A percentile compares a stretch with the other conserved stretches of the same genome.
phyloP scores from a whole-genome alignment of 2,797 vertebrate species.

The Tokudaia tokunoshimensis region DNA sequence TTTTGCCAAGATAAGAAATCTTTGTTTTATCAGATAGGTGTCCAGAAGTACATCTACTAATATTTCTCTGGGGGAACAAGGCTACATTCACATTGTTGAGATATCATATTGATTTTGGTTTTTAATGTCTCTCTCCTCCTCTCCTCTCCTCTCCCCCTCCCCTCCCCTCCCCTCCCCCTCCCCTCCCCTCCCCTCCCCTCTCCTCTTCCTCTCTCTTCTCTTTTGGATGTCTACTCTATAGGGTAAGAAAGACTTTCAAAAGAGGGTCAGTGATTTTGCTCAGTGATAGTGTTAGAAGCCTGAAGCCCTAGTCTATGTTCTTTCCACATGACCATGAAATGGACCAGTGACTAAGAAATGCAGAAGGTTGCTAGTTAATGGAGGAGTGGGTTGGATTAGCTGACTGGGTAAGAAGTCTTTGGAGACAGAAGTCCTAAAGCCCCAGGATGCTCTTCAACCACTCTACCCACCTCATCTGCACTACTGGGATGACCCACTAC shows the following conservation, averaged over 20 bases:
- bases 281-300: background rate
- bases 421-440: background rate
- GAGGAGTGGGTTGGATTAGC: background rate
- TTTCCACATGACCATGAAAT: background rate
- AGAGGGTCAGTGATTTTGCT: background rate
- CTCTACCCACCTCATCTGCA: no score
- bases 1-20: background rate
- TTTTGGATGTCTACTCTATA: background rate
- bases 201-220: background rate
- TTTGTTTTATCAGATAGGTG: background rate
- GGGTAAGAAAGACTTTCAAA: background rate
- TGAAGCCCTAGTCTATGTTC: background rate
- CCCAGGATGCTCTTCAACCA: background rate
- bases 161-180: no score
- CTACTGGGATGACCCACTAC: fast-evolving
- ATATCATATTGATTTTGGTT: background rate
- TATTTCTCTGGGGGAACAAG: background rate
- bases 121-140: background rate
- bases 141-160: no score
- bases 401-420: background rate
- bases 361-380: background rate
- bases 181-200: no score
- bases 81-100: background rate
- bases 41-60: constrained; percentile 5
- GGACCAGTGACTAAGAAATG: background rate